phyloP scores from a whole-genome alignment of 30 jellyfish, hydroid and myxozoan genomes.

The Turritopsis rubra region DNA sequence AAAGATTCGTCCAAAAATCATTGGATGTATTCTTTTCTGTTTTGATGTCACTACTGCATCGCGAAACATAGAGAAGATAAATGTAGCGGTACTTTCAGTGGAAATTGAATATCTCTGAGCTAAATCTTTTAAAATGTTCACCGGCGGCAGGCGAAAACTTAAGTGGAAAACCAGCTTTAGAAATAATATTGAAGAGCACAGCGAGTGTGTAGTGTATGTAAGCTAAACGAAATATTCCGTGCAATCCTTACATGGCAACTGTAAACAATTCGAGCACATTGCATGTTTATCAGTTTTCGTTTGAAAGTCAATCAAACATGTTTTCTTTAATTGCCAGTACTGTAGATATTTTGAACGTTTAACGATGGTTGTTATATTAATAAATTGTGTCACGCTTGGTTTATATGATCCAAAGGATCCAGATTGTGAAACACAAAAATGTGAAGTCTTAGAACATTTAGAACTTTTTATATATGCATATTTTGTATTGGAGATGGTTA shows the following conservation, averaged over 20 bases:
- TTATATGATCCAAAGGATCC: slow-evolving; percentile 93
- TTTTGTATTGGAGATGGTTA: slow-evolving; percentile 82
- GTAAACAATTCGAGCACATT: neutral
- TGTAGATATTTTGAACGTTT: slow-evolving; percentile 72
- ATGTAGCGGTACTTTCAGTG: too few species aligned
- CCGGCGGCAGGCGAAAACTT: too few species aligned
- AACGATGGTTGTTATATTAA: slow-evolving; percentile 62
- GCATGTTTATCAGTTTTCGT: neutral
- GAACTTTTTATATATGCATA: slow-evolving; percentile 76
- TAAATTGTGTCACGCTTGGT: slow-evolving; percentile 94
- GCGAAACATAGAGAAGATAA: too few species aligned
- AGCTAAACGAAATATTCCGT: neutral
- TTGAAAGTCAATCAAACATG: neutral
- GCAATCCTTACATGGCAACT: neutral
- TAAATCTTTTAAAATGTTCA: too few species aligned
- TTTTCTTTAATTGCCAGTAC: neutral
- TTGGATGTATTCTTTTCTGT: too few species aligned
- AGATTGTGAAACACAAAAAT: slow-evolving; percentile 56
- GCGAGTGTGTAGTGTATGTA: neutral
- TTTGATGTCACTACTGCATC: too few species aligned
- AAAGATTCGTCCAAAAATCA: too few species aligned
- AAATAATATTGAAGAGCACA: too few species aligned
- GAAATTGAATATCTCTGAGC: too few species aligned
- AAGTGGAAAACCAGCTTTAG: too few species aligned
- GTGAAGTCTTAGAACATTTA: slow-evolving; percentile 61